Base-by-base conservation (phyloP, 1,140 invertebrate species). In the Neuroterus valhalla region DNA sequence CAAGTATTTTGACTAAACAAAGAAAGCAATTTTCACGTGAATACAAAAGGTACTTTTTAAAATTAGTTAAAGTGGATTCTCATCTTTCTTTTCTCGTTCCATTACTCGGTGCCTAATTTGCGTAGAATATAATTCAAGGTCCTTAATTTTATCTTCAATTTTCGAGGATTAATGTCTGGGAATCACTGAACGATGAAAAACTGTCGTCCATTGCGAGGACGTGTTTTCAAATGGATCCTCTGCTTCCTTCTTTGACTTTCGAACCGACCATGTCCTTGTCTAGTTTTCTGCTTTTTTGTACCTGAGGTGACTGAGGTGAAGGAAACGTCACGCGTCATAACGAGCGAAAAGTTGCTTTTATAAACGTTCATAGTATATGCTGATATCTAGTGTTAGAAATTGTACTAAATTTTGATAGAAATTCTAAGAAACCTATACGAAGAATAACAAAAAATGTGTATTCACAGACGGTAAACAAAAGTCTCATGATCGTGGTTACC, bases 321-420 rank as follows among this genome's bases (percentile, higher is more conserved):
- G 71, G 38, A 78, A 78, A 78, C 66, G 19, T 45, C 12, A n/a
- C 15, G 26, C 66, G 68, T 74, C 71, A 71, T 31, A 52, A 26
- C 17, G 50, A 15, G 38, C 52, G 31, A 45, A 38, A 68, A 44
- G 38, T 26, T 62, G 15, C 14, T 26, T 67, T 67, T 43, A 38
- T 43, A 38, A n/a, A 43, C 12, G n/a, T 68, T 68, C 12, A 68
- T 68, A n/a, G 42, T 43, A 68, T 68, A 21, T 44, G 17, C n/a
- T 19, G 46, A 50, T 50, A 21, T 23, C 15, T 45, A 19, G 15
- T 43, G 14, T 55, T 55, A 62, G 26, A 62, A 31, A 6, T 15
- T n/a, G 14, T 48, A 17, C n/a, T 62, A 26, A 15, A 62, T 38
- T 38, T 38, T 8, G 6, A 55, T 48, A n/a, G 0, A 2, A 48